phyloP scores from a whole-genome alignment of 2,888 invertebrate genomes.

The Polydesmus complanatus region DNA sequence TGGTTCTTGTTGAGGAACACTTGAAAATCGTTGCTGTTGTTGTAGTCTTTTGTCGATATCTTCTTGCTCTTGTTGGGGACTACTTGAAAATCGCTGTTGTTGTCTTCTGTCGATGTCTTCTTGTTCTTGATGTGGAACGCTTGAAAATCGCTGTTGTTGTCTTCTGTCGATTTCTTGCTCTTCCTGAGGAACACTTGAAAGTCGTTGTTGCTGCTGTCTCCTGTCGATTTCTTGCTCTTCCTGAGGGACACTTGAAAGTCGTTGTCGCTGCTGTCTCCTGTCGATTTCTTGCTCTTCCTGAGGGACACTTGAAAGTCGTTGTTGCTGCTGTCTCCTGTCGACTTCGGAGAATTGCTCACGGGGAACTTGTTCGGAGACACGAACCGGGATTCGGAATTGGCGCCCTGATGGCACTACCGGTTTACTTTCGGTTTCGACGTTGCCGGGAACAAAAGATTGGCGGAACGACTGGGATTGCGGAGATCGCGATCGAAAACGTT shows the following conservation, averaged over 20 bases:
- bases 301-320: not conserved
- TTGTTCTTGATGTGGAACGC: constrained; percentile 1
- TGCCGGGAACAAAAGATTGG: too few species aligned
- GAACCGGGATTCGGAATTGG: too few species aligned
- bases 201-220: not conserved
- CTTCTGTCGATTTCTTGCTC: not conserved
- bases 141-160: not conserved
- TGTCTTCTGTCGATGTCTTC: not conserved
- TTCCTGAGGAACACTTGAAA: not conserved
- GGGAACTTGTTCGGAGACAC: too few species aligned
- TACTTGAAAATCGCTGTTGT: constrained; percentile 1
- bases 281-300: not conserved
- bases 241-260: not conserved
- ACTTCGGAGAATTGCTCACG: too few species aligned
- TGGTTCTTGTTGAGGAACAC: not conserved
- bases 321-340: not conserved
- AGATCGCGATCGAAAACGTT: too few species aligned
- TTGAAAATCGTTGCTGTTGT: not conserved
- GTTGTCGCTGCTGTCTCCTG: not conserved
- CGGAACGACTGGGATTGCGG: too few species aligned
- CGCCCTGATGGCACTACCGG: too few species aligned
- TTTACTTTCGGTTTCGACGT: too few species aligned
- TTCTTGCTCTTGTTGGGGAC: not conserved
- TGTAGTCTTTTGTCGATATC: not conserved
- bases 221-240: not conserved